These are phyloP conservation scores for Urophycis tenuis DNA, from an alignment of 2,797 vertebrate genomes.

Conservation along the genomic window DNA sequence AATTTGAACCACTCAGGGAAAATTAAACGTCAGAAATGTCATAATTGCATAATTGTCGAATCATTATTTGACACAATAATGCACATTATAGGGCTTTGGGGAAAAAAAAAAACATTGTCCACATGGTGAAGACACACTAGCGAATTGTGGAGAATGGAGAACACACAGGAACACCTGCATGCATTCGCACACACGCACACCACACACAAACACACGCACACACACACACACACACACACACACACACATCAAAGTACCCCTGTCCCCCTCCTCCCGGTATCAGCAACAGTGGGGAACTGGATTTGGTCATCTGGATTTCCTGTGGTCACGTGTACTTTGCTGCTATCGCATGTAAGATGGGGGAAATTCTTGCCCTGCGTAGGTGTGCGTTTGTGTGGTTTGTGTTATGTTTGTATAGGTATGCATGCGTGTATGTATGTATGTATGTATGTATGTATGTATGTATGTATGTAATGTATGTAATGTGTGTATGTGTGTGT, in stretches of 20 bases:
- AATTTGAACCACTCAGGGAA: too few relatives aligned
- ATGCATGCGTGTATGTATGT: conserved; percentile 1
- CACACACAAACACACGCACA: conserved; percentile 39
- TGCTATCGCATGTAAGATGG: conserved; percentile 33
- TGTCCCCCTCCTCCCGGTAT: too few relatives aligned
- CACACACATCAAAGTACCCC: too few relatives aligned
- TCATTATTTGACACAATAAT: too few relatives aligned
- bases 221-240: conserved; percentile 37
- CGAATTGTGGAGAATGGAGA: too few relatives aligned
- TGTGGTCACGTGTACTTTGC: conserved; percentile 28
- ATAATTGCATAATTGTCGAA: too few relatives aligned
- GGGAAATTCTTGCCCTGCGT: conserved; percentile 19
- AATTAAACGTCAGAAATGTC: too few relatives aligned
- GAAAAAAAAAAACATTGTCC: too few relatives aligned
- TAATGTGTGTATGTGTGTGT: conserved; percentile 11
- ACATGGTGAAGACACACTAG: too few relatives aligned
- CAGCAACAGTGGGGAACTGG: conserved; percentile 34
- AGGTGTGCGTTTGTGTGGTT: neutral
- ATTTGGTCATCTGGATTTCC: conserved; percentile 61
- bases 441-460: neutral
- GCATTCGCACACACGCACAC: conserved; percentile 50
- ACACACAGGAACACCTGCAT: conserved; percentile 42
- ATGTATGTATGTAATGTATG: neutral
- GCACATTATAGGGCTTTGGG: too few relatives aligned
- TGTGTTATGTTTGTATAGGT: too few relatives aligned